phyloP scores from a whole-genome alignment of 2,113 vertebrate species.

The Excalfactoria chinensis region DNA sequence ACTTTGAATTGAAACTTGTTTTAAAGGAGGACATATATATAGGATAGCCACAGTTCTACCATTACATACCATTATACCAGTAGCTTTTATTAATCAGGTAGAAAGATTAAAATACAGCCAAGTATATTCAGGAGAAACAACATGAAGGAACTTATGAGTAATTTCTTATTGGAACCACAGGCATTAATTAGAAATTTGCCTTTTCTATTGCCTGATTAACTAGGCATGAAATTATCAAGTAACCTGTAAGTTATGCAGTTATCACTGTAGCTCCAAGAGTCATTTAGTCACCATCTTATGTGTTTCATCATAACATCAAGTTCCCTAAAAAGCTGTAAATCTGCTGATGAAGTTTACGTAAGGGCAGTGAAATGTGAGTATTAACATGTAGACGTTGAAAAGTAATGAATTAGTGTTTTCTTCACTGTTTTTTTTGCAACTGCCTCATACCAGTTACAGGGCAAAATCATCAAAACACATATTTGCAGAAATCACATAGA shows the following conservation, averaged over 20 bases:
- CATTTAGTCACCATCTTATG: neutral
- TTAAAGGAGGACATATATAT: neutral
- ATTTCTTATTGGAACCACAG: conserved; percentile 37
- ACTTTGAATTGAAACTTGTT: neutral
- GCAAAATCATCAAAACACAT: neutral
- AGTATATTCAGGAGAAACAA: neutral
- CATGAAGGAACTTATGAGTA: neutral
- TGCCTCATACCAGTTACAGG: neutral
- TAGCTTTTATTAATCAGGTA: neutral
- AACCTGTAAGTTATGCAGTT: neutral
- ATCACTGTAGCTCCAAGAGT: neutral
- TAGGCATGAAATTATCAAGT: neutral
- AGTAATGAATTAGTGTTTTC: neutral
- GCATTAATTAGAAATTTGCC: neutral
- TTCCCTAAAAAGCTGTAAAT: neutral
- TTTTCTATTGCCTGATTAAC: conserved; percentile 2
- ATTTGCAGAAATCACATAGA: neutral
- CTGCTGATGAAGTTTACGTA: neutral
- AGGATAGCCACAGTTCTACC: neutral
- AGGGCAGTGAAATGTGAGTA: too few species aligned
- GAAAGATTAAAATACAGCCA: neutral
- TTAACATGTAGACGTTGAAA: neutral
- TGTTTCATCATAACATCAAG: neutral
- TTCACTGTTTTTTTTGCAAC: neutral
- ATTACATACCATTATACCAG: neutral